Evolutionary conservation across 2,797 vertebrate species (phyloP).

Genomic region (Oryzias dopingdopingensis): DNA sequence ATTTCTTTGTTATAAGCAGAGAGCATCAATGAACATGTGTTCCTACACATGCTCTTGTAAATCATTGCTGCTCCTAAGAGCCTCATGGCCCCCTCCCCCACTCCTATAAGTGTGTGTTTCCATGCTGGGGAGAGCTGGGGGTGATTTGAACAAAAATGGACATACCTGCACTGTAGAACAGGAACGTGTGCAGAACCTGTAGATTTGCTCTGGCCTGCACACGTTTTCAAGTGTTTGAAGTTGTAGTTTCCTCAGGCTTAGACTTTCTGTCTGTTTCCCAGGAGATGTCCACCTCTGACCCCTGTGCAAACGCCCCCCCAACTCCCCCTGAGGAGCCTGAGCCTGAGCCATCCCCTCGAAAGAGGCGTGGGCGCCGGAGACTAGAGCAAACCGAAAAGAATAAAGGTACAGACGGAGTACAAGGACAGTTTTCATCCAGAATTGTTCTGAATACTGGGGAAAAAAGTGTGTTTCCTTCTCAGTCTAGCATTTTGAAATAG

Average conservation of each 20-base stretch:
- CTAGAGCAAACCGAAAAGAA: conserved; percentile 67
- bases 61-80: conserved; percentile 32
- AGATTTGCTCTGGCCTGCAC: conserved; percentile 43
- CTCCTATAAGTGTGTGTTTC: conserved; percentile 25
- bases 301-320: conserved; percentile 72
- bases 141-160: conserved; percentile 43
- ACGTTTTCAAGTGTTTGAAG: conserved; percentile 37
- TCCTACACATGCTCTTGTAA: conserved; percentile 22
- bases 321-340: conserved; percentile 73
- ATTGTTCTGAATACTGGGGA: too few species aligned
- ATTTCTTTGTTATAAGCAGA: background rate
- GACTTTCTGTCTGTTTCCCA: conserved; percentile 65
- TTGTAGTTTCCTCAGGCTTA: conserved; percentile 54
- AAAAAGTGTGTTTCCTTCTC: too few species aligned
- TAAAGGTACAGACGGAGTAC: conserved; percentile 55
- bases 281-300: conserved; percentile 74
- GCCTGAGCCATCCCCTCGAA: conserved; percentile 72
- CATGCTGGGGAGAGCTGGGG: conserved; percentile 34
- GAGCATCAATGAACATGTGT: conserved; percentile 5
- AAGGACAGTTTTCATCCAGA: too few species aligned
- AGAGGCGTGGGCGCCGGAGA: conserved; percentile 76
- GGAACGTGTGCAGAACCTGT: conserved; percentile 53
- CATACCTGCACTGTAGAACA: conserved; percentile 43
- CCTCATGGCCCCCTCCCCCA: conserved; percentile 10
- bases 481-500: too few species aligned